These are phyloP conservation scores for Colistium nudipinnis DNA, from an alignment of 2,113 vertebrate species.

Conservation along the genomic window DNA sequence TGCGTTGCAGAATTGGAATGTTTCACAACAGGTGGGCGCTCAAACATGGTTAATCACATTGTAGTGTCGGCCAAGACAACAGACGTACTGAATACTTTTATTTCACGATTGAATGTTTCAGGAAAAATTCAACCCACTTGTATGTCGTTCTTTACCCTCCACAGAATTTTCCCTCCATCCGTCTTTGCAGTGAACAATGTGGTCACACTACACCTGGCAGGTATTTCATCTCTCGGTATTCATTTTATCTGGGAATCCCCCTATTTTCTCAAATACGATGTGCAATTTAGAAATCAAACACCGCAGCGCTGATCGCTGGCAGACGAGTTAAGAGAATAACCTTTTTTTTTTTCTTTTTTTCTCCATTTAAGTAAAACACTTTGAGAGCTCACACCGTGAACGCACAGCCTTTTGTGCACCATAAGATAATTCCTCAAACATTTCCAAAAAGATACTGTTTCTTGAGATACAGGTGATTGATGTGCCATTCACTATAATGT, in stretches of 20 bases:
- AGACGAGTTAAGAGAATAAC: constrained; percentile 52
- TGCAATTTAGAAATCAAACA: constrained; percentile 74
- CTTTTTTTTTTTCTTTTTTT: constrained; percentile 19
- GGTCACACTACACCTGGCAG: constrained; percentile 92
- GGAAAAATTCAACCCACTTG: background rate
- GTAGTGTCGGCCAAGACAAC: background rate
- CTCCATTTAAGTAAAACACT: constrained; percentile 41
- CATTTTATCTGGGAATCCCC: constrained; percentile 70
- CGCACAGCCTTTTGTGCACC: constrained; percentile 36
- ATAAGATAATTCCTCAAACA: constrained; percentile 20
- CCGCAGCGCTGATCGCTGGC: constrained; percentile 43
- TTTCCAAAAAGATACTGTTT: constrained; percentile 25
- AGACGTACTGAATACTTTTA: background rate
- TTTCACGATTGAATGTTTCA: constrained; percentile 5
- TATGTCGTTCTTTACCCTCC: constrained; percentile 77
- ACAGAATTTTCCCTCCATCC: constrained; percentile 88
- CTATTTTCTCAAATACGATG: constrained; percentile 63
- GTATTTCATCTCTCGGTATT: constrained; percentile 84
- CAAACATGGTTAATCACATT: background rate
- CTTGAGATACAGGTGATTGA: constrained; percentile 30
- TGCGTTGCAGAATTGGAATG: constrained; percentile 43
- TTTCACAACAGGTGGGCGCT: background rate
- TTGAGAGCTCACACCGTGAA: constrained; percentile 27
- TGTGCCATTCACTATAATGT: background rate
- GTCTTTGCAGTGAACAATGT: constrained; percentile 90